These are phyloP conservation scores for Delichon dasypus DNA, from an alignment of 2,797 vertebrate species.

Conservation along the genomic window DNA sequence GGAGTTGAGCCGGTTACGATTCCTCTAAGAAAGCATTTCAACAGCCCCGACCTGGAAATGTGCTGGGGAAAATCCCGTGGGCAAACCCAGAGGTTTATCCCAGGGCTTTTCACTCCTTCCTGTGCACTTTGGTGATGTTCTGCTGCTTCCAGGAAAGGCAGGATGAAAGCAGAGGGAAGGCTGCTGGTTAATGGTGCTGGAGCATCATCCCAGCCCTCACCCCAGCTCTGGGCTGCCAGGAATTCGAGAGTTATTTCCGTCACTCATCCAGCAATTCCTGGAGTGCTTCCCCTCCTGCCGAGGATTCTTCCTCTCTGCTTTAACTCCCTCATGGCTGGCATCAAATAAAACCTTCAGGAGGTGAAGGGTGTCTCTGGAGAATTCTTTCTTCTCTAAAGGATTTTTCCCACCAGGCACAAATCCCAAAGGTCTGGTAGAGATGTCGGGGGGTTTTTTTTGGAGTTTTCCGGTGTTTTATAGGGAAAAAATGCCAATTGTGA, in stretches of 20 bases:
- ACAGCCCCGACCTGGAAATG: not conserved
- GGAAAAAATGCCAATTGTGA: not conserved
- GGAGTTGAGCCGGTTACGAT: not conserved
- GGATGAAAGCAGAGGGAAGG: not conserved
- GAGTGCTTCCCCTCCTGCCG: not conserved
- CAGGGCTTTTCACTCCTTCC: not conserved
- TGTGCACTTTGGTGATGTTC: fast-evolving
- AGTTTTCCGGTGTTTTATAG: not conserved
- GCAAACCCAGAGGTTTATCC: not conserved
- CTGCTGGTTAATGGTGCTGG: not conserved
- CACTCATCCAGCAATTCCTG: not conserved
- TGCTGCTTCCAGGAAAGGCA: not conserved
- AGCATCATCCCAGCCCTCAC: not conserved
- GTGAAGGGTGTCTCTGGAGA: not conserved
- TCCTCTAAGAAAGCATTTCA: not conserved
- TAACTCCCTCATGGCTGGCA: not conserved
- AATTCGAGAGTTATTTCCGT: not conserved
- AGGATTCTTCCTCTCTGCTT: not conserved
- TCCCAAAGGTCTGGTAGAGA: not conserved
- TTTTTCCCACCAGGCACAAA: not conserved
- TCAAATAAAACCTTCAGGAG: not conserved
- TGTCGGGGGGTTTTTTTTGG: not conserved
- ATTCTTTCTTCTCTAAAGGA: fast-evolving
- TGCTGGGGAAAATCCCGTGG: not conserved
- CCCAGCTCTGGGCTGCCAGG: not conserved